Evolutionary conservation across 2,797 vertebrate species (phyloP), one percentile per base, ranked within the genome.

Genomic region (Hirundo rustica): DNA sequence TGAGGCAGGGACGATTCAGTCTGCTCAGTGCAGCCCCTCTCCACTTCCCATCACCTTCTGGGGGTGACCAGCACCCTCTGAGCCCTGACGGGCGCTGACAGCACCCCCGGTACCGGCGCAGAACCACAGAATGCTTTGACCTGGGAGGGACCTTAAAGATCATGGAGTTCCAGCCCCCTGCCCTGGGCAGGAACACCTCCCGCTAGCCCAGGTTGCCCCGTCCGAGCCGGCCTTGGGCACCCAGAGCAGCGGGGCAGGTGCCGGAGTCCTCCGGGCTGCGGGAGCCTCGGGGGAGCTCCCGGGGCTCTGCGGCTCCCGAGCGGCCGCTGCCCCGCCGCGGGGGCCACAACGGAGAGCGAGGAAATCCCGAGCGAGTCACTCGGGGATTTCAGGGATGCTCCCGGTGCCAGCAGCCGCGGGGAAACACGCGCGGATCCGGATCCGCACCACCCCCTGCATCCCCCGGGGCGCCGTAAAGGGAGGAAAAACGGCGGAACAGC

Each of bases 1-100:
- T 13, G 77, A 34, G 34, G 44, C 57, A 20, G 72, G 58, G 32
- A 66, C 13, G 40, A 42, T 11, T 2, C 30, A 14, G 13, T 1
- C 10, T 30, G 8, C 21, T 4, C 4, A 11, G 48, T 0, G 7
- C 3, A 13, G 32, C 32, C 53, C 11, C 13, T 5, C 11, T 21
- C 44, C 4, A 4, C 45, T 58, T 54, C 51, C 34, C 70, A 2
- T 11, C 47, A 3, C 3, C 82, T 16, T 25, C 10, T 3, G 27
- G 45, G 45, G 36, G 22, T 32, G 3, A 26, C 7, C 70, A 8
- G 40, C 29, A 3, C 64, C 2, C n/a, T 5, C 42, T 8, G 18
- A 20, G 51, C 42, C 55, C 65, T 17, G 32, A 3, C 1, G 11
- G 38, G 21, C 2, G 22, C 77, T 26, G 27, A 1, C 54, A 3